These are phyloP conservation scores for Fopius arisanus DNA, from an alignment of 1,140 invertebrate genomes.

Conservation along the genomic window DNA sequence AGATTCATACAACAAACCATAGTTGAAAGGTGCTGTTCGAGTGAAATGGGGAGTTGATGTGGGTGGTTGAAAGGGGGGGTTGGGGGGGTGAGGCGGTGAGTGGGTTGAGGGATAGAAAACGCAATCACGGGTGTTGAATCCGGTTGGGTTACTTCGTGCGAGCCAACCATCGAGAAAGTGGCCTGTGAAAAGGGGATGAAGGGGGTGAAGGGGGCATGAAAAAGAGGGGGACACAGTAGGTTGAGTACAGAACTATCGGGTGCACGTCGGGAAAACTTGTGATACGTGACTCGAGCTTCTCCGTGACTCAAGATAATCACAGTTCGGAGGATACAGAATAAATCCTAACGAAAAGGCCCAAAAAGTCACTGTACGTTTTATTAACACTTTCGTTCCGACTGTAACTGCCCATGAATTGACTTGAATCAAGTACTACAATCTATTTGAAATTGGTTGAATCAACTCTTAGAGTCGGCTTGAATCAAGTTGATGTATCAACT, in stretches of 20 bases:
- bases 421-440: too few relatives aligned
- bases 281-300: slow-evolving; percentile 3
- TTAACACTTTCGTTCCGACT: neutral
- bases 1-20: neutral
- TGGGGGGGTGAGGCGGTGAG: slow-evolving; percentile 17
- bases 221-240: neutral
- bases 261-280: slow-evolving; percentile 5
- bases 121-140: slow-evolving; percentile 40
- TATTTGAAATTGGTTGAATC: too few relatives aligned
- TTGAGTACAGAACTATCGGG: neutral
- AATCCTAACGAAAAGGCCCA: neutral
- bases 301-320: slow-evolving; percentile 13
- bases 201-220: neutral
- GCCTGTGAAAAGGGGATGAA: neutral
- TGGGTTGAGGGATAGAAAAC: slow-evolving; percentile 27
- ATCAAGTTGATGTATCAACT: too few relatives aligned
- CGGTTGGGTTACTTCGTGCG: slow-evolving; percentile 11
- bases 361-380: neutral
- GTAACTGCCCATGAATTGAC: too few relatives aligned
- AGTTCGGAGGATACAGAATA: neutral
- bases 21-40: neutral
- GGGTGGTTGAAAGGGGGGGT: too few relatives aligned
- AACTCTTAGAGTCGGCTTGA: too few relatives aligned
- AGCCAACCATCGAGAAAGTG: neutral
- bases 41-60: neutral